Base-by-base conservation (phyloP, 2,888 invertebrate species). In the Eurytoma californica region DNA sequence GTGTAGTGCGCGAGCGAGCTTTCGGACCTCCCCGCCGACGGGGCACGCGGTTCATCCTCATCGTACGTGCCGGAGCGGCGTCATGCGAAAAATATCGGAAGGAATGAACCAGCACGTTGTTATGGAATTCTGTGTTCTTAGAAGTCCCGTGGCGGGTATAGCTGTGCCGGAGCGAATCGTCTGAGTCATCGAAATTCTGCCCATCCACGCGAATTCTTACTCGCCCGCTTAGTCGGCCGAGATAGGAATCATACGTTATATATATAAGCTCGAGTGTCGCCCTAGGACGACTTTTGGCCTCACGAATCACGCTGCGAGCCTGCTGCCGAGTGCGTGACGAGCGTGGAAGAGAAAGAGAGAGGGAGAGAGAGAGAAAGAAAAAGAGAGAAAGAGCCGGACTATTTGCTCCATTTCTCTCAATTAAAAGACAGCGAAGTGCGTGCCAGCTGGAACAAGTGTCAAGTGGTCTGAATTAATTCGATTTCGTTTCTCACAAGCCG, bases 101-200 rank as follows among this genome's bases (percentile, higher is more conserved):
- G 78, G 73, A 77, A 76, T 79, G 76, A 79, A 57, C 39, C 69
- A 81, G 16, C 76, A 77, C 79, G 77, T 70, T 78, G 73, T 79
- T 77, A 80, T 81, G 75, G 73, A 79, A 79, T 77, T 72, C 74
- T 63, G 80, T 77, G 87, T 89, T 85, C 88, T 89, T 89, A 89
- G 88, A 89, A 88, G 88, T 88, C 88, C 88, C 86, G 87, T 87
- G 82, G 84, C 87, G 87, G 87, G 88, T 86, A 66, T 73, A 72
- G 84, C 86, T 86, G 85, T 84, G 82, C 87, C 86, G 86, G 87
- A 88, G 79, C 86, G 87, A 80, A 83, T 84, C 83, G 84, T 88
- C 84, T 88, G 86, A 88, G 85, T 82, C 67, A 80, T 53, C 65
- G 55, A 61, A 66, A 66, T 28, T 49, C 12, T 55, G 55, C 39